A percentile compares a stretch with the other conserved stretches of the same genome.
phyloP scores from a whole-genome alignment of 23 tunicate species.

The Phallusia fumigata region DNA sequence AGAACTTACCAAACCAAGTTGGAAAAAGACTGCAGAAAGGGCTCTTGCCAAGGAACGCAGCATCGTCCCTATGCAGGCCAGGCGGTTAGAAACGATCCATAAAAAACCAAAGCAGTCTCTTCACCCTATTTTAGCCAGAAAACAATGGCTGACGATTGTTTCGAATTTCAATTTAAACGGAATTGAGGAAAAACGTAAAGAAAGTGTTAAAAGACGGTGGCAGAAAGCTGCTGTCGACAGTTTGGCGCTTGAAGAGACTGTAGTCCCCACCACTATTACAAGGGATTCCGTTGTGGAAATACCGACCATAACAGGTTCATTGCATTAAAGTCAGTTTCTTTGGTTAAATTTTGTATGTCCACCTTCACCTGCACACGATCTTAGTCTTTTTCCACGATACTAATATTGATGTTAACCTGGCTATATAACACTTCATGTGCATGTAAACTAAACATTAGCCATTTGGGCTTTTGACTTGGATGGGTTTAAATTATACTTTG shows the following conservation, averaged over 20 bases:
- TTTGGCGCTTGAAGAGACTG: conserved; percentile 32
- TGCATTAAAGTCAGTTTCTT: no score
- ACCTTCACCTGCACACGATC: no score
- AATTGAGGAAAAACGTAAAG: not conserved
- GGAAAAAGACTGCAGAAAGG: conserved; percentile 9
- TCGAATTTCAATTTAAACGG: not conserved
- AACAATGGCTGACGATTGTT: not conserved
- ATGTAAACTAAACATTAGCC: no score
- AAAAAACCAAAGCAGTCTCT: not conserved
- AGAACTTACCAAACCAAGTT: not conserved
- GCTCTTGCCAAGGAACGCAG: not conserved
- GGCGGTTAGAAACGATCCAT: not conserved
- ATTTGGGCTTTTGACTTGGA: no score
- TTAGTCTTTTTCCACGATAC: no score
- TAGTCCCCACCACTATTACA: conserved; percentile 3
- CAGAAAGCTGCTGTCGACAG: conserved; percentile 16
- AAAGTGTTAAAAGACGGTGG: conserved; percentile 1
- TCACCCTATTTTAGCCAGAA: conserved; percentile 2
- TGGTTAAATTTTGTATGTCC: no score
- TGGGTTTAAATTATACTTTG: no score
- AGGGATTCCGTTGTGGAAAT: not conserved
- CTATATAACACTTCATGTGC: no score
- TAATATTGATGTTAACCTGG: no score
- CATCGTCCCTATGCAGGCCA: not conserved
- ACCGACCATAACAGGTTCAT: not conserved